These are phyloP conservation scores for Fregetta grallaria DNA, from an alignment of 2,113 vertebrate species.

Conservation along the genomic window DNA sequence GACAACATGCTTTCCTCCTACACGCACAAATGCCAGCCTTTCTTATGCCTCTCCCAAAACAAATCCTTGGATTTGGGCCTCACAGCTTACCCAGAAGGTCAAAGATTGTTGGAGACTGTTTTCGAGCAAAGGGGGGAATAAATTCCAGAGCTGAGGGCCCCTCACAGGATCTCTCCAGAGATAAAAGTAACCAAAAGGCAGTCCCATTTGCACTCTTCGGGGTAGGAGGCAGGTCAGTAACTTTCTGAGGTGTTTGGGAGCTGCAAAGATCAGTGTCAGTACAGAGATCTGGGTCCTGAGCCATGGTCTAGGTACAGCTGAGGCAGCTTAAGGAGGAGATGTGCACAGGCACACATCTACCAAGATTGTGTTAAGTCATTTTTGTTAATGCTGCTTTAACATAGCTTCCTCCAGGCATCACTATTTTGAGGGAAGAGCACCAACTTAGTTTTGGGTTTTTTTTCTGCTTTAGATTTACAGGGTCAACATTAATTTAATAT, in stretches of 20 bases:
- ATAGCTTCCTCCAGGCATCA: neutral
- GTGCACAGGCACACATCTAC: neutral
- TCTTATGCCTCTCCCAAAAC: neutral
- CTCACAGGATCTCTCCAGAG: neutral
- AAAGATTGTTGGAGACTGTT: conserved; percentile 47
- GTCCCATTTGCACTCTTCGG: neutral
- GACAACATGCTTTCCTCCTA: neutral
- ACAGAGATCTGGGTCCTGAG: neutral
- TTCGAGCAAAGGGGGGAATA: neutral
- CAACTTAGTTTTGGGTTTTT: neutral
- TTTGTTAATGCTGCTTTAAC: neutral
- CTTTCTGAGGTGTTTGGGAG: neutral
- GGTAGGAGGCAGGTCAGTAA: neutral
- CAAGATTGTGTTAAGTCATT: neutral
- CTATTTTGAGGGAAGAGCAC: neutral
- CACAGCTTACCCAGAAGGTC: neutral
- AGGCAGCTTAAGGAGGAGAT: neutral
- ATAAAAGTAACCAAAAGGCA: neutral
- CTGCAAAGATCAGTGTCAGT: neutral
- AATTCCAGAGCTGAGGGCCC: conserved; percentile 42
- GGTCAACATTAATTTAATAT: neutral
- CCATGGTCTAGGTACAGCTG: neutral
- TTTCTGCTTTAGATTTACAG: neutral
- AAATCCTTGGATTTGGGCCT: conserved; percentile 25
- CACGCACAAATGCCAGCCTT: neutral